Evolutionary conservation across 2,888 invertebrate genomes (phyloP), one percentile per base, ranked within the genome.

Genomic region (Sminthurides aquaticus): DNA sequence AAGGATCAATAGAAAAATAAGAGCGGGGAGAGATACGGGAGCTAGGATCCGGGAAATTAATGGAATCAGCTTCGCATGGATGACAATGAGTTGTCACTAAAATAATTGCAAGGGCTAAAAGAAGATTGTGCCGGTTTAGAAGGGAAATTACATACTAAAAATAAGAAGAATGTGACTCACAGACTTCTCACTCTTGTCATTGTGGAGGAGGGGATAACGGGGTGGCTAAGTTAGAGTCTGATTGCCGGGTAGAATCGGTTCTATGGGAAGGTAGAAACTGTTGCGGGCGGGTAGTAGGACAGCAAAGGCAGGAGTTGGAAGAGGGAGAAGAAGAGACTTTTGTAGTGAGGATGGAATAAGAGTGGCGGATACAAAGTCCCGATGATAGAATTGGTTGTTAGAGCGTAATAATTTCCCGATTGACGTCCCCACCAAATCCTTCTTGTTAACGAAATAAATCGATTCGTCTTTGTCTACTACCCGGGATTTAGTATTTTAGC

Each of bases 341-440:
- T n/a, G n/a, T n/a, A n/a, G n/a, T n/a, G n/a, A n/a, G n/a, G n/a
- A n/a, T n/a, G n/a, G n/a, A n/a, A n/a, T n/a, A n/a, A n/a, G n/a
- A 52, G 57, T 27, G 29, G 25, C 57, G 25, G 29, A 57, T 18
- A 57, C 29, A 57, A 57, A n/a, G n/a, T 22, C n/a, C 22, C 25
- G 58, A 34, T 58, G 58, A 58, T 58, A 43, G 58, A 58, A 58
- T 58, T 58, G 34, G 34, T 58, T 58, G 58, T 58, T 60, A 52
- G 60, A 49, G 52, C 60, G 60, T 60, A 49, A 60, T 60, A 60
- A 60, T 60, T 60, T 52, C 60, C 49, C 52, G 60, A 60, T 60
- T 60, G 52, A 52, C 60, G 52, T 22, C 43, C 34, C 28, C 59
- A 24, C 29, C 58, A 59, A 59, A 59, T 59, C 59, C 59, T 20